Evolutionary conservation across 2,113 vertebrate genomes (phyloP).

Genomic region (Haemorhous mexicanus): DNA sequence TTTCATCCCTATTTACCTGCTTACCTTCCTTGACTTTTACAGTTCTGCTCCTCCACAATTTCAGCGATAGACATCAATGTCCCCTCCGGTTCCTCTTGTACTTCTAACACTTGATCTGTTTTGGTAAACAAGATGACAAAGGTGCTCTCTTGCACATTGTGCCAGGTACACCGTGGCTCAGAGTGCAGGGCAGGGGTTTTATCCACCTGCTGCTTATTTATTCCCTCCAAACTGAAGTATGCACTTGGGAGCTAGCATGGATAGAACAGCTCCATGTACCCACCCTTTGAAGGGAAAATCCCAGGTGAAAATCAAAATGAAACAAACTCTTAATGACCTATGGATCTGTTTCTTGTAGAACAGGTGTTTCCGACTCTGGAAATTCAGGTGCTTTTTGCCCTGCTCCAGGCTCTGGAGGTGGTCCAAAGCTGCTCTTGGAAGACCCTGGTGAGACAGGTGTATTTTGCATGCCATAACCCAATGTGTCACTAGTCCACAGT

Average conservation of each 20-base stretch:
- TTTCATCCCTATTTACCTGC: neutral
- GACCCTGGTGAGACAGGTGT: neutral
- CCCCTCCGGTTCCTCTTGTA: neutral
- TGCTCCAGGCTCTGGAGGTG: neutral
- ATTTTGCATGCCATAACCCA: neutral
- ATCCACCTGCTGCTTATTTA: neutral
- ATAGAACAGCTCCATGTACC: neutral
- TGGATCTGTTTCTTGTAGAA: neutral
- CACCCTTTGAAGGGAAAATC: slow-evolving; percentile 17
- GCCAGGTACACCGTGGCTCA: neutral
- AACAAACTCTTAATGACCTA: neutral
- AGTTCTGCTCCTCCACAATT: neutral
- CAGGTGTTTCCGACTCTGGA: neutral
- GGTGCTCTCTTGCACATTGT: neutral
- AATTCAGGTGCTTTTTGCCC: slow-evolving; percentile 8
- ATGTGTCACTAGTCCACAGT: fast-evolving
- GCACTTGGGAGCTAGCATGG: neutral
- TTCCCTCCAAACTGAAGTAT: neutral
- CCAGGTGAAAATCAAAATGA: neutral
- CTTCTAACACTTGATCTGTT: fast-evolving
- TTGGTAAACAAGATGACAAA: neutral
- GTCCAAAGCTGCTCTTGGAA: neutral
- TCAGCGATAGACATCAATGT: neutral
- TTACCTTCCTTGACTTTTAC: neutral
- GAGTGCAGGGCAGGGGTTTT: neutral